A percentile compares a stretch with the other conserved stretches of the same genome.
Conservation (phyloP, 1,140 invertebrate species). For the Drosophila kanapiae region DNA sequence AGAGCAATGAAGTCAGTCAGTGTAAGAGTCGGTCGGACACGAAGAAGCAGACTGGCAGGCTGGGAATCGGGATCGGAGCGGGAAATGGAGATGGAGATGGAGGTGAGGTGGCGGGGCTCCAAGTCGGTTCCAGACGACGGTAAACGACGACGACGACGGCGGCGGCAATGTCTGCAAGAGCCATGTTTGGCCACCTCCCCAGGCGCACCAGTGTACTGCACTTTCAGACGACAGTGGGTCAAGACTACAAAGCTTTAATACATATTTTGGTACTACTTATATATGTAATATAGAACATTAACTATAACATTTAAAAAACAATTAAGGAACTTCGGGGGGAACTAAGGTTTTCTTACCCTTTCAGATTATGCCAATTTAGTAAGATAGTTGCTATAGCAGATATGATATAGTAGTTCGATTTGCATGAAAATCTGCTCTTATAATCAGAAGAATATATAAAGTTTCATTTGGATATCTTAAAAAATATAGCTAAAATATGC, state of each 20-base stretch:
- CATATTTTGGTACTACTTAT: no score
- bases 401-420: no score
- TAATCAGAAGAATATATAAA: no score
- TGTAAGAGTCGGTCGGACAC: conserved; percentile 37
- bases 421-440: no score
- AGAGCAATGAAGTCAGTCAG: conserved; percentile 83
- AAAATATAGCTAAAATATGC: no score
- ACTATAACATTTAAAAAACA: no score
- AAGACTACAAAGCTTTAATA: background rate
- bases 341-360: no score
- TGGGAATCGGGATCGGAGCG: background rate
- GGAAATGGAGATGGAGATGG: background rate
- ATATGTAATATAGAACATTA: no score
- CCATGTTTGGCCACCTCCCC: conserved; percentile 54
- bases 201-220: conserved; percentile 65
- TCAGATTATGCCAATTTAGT: no score
- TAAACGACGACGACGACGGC: conserved; percentile 17
- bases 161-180: conserved; percentile 52
- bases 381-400: no score
- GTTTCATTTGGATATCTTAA: no score
- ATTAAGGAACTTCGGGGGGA: no score
- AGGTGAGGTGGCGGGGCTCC: background rate
- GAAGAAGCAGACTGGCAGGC: conserved; percentile 15
- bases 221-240: conserved; percentile 61
- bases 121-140: conserved; percentile 40